These are phyloP conservation scores for Adelphocoris suturalis DNA, from an alignment of 2,888 invertebrate genomes.

Conservation along the genomic window DNA sequence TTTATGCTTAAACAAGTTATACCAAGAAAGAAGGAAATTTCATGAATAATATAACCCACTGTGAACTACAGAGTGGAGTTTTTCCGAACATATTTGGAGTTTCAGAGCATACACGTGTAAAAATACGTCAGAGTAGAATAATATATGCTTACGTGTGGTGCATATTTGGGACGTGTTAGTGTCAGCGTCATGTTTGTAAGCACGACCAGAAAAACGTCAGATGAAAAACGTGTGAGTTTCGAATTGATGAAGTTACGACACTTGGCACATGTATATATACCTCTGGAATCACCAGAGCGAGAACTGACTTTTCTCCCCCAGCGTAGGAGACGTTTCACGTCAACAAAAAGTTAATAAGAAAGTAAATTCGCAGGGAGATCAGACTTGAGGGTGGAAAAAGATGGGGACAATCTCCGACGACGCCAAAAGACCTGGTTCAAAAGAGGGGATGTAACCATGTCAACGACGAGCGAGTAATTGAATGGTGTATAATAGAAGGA, in stretches of 20 bases:
- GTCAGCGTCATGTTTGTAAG: not conserved
- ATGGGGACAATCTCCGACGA: conserved; percentile 7
- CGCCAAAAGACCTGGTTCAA: conserved; percentile 23
- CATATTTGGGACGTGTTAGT: not conserved
- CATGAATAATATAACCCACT: too few relatives aligned
- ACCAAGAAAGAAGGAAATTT: too few relatives aligned
- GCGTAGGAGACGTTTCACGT: conserved; percentile 13
- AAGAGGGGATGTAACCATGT: conserved; percentile 71
- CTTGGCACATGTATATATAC: not conserved
- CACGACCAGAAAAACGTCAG: not conserved
- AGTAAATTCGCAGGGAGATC: conserved; percentile 48
- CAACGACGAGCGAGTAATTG: conserved; percentile 71
- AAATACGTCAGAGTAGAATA: not conserved
- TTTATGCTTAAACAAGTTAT: too few relatives aligned
- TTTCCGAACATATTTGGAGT: too few relatives aligned
- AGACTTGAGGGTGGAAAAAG: not conserved
- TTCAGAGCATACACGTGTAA: not conserved
- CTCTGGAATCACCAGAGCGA: not conserved
- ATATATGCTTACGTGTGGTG: not conserved
- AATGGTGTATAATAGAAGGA: conserved; percentile 72
- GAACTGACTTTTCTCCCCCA: not conserved
- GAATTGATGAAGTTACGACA: conserved; percentile 10
- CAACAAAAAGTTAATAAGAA: conserved; percentile 69
- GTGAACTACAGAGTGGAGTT: too few relatives aligned
- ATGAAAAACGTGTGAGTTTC: not conserved